Base-by-base conservation (phyloP, 2,888 invertebrate genomes). In the Nomada ferruginata region DNA sequence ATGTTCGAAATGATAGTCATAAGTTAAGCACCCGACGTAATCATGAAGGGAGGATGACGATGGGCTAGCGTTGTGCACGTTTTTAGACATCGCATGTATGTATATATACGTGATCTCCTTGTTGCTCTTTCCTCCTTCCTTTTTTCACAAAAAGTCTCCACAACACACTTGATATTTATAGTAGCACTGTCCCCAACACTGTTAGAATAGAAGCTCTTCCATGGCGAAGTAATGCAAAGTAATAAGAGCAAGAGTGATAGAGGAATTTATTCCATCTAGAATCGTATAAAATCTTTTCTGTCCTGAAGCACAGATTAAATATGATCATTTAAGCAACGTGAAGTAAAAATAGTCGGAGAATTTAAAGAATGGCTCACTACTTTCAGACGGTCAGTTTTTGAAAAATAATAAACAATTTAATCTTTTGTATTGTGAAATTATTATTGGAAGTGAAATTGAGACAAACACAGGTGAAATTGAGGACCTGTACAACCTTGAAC, bases 1-100 rank as follows among this genome's bases (percentile, higher is more conserved):
- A 77, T 80, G 80, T 77, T 77, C 52, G 11, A 36, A 77, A 72
- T 77, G 79, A 77, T 72, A 68, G 52, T 36, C 63, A 63, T 77
- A 63, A 80, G 72, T 61, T 77, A 63, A 80, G 72, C 63, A 64
- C 68, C 52, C 52, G 63, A 72, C 36, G 57, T 72, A 63, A 70
- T 77, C 77, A 52, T 55, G 66, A 57, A 76, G 66, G 77, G 55
- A 72, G 50, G 42, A 66, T 47, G 70, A 70, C 29, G 66, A 80
- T 68, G 42, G 66, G 13, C 47, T 77, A 53, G 18, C 42, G 42
- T 50, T 44, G 20, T 44, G 63, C 44, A 68, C 68, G 68, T 77
- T 68, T 77, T 68, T 68, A 18, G n/a, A n/a, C 59, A 13, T 36
- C 42, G 13, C 71, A 7, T 36, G 7, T 36, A 36, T 36, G 36